Conservation (phyloP, 1,140 invertebrate species). For the Galleria mellonella region DNA sequence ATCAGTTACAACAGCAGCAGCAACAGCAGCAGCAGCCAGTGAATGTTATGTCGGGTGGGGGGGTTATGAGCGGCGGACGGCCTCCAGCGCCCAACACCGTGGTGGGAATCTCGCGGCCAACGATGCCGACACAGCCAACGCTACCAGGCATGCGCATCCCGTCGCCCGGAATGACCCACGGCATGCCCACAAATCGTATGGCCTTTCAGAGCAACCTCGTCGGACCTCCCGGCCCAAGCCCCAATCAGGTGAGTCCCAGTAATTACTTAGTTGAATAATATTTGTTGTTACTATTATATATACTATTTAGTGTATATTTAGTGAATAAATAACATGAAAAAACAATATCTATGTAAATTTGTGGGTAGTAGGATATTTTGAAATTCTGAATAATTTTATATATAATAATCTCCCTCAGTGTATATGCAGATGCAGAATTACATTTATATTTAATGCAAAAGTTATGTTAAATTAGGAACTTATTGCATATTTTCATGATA, state of each 20-base stretch:
- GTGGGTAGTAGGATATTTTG: too few species aligned
- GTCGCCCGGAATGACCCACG: constrained; percentile 77
- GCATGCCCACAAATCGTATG: constrained; percentile 76
- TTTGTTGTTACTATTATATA: too few species aligned
- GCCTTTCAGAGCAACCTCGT: constrained; percentile 77
- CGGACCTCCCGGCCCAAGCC: constrained; percentile 80
- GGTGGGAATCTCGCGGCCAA: constrained; percentile 34
- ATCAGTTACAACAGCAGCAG: constrained; percentile 70
- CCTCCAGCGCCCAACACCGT: constrained; percentile 11
- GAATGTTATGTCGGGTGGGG: constrained; percentile 38
- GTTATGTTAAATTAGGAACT: too few species aligned
- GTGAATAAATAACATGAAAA: too few species aligned
- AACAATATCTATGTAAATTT: too few species aligned
- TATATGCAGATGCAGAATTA: too few species aligned
- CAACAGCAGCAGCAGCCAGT: constrained; percentile 60
- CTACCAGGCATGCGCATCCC: constrained; percentile 76
- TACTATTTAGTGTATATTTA: too few species aligned
- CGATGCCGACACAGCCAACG: constrained; percentile 45
- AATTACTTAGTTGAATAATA: background rate
- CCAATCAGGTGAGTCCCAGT: constrained; percentile 67
- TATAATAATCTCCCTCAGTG: too few species aligned
- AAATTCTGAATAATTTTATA: too few species aligned
- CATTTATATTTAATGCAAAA: too few species aligned
- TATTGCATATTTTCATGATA: too few species aligned
- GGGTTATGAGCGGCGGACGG: constrained; percentile 31